These are phyloP conservation scores for Canis aureus DNA, from an alignment of 2,113 vertebrate genomes.

Conservation along the genomic window DNA sequence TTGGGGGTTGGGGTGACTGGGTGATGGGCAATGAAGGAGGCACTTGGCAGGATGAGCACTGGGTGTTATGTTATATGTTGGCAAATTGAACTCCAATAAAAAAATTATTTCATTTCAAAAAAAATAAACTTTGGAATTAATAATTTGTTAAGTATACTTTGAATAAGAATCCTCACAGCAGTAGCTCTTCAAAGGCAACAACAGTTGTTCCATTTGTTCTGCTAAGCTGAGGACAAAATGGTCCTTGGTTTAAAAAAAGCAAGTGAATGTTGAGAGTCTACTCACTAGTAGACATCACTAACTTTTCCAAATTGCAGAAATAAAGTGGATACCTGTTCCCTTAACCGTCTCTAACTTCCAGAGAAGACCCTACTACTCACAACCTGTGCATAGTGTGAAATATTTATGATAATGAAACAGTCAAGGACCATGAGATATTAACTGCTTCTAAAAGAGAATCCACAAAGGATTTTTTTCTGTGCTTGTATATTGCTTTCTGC, in stretches of 20 bases:
- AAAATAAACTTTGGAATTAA: constrained; percentile 14
- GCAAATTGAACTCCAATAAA: too few relatives aligned
- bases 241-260: background rate
- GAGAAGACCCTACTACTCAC: background rate
- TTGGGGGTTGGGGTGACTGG: too few relatives aligned
- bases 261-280: background rate
- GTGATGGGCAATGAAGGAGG: too few relatives aligned
- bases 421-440: background rate
- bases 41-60: too few relatives aligned
- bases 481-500: background rate
- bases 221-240: background rate
- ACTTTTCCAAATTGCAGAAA: background rate
- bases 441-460: background rate
- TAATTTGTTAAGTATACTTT: constrained; percentile 37
- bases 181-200: constrained; percentile 26
- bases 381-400: background rate
- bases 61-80: too few relatives aligned
- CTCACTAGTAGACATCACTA: background rate
- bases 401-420: background rate
- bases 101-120: too few relatives aligned
- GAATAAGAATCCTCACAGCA: background rate
- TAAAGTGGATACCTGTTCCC: background rate
- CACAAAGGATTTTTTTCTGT: background rate
- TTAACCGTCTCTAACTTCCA: background rate
- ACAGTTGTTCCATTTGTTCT: constrained; percentile 13